These are phyloP conservation scores for Hypotaenidia philippensis DNA, from an alignment of 2,797 vertebrate genomes.

Conservation along the genomic window DNA sequence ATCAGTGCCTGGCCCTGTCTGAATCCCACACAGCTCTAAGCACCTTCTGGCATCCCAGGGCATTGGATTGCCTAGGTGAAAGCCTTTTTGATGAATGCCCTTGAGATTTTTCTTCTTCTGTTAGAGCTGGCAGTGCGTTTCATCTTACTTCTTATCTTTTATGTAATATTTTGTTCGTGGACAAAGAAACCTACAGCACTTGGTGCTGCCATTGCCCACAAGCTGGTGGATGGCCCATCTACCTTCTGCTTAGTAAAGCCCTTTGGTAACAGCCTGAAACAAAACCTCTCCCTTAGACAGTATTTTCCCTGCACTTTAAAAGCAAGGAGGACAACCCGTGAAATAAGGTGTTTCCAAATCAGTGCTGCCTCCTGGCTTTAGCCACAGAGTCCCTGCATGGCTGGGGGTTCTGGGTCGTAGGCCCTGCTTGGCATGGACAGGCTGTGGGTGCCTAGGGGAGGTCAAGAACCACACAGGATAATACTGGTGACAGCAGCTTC, in stretches of 20 bases:
- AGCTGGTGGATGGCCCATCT: background rate
- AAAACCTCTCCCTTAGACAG: background rate
- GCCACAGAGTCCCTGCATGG: too few species aligned
- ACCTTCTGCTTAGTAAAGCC: background rate
- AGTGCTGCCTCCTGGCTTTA: background rate
- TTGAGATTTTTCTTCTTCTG: background rate
- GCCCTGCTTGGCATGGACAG: background rate
- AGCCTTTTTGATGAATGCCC: background rate
- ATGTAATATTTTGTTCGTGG: background rate
- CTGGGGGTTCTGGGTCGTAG: background rate
- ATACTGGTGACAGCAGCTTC: background rate
- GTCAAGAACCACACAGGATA: fast-evolving
- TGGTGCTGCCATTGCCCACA: background rate
- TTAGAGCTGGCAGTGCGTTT: background rate
- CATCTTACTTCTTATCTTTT: background rate
- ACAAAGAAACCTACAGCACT: background rate
- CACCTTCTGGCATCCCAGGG: background rate
- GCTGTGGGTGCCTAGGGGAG: background rate
- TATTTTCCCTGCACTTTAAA: background rate
- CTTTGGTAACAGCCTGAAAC: background rate
- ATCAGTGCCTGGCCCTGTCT: background rate
- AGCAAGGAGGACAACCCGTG: background rate
- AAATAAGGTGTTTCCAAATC: background rate
- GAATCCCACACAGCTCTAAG: background rate
- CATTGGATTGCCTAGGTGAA: background rate